phyloP scores from a whole-genome alignment of 1,140 invertebrate genomes.

The Macrostomum lignano region DNA sequence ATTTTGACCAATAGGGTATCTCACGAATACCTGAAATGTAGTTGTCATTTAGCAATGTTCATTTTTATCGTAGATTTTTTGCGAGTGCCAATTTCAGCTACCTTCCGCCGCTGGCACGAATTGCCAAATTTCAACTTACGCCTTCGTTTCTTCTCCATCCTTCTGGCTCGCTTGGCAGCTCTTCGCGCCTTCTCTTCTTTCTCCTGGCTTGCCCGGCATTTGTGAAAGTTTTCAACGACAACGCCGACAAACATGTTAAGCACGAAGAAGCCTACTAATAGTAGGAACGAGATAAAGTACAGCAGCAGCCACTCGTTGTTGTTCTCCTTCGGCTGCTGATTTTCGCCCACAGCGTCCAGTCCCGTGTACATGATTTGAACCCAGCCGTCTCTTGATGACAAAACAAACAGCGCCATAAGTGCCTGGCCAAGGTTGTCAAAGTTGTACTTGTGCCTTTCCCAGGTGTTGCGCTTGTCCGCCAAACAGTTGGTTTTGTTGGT shows the following conservation, averaged over 20 bases:
- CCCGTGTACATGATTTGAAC: constrained; percentile 99
- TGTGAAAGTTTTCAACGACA: constrained; percentile 95
- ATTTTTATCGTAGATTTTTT: no score
- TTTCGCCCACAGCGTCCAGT: constrained; percentile 83
- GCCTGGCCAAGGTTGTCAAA: constrained; percentile 79
- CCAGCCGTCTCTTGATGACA: constrained; percentile 94
- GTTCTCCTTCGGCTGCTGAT: constrained; percentile 83
- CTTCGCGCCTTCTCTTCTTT: constrained; percentile 79
- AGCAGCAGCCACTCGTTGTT: constrained; percentile 90
- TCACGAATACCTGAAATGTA: no score
- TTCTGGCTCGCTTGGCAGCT: constrained; percentile 63
- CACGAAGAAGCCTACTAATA: constrained; percentile 93
- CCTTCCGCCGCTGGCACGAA: no score
- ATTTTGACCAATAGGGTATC: constrained; percentile 73
- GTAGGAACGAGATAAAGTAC: constrained; percentile 93
- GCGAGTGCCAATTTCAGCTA: no score
- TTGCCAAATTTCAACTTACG: constrained; percentile 45
- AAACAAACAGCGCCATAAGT: constrained; percentile 85
- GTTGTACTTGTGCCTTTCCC: constrained; percentile 93
- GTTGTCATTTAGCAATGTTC: no score
- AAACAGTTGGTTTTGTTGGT: constrained; percentile 60
- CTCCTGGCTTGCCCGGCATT: constrained; percentile 90
- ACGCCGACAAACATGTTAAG: constrained; percentile 99
- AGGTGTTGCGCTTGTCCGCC: constrained; percentile 37
- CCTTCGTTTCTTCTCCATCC: constrained; percentile 75